Percentiles rank a stretch among this genome's conserved stretches.
phyloP scores from a whole-genome alignment of 2,888 invertebrate genomes.

The Emmelina monodactyla region DNA sequence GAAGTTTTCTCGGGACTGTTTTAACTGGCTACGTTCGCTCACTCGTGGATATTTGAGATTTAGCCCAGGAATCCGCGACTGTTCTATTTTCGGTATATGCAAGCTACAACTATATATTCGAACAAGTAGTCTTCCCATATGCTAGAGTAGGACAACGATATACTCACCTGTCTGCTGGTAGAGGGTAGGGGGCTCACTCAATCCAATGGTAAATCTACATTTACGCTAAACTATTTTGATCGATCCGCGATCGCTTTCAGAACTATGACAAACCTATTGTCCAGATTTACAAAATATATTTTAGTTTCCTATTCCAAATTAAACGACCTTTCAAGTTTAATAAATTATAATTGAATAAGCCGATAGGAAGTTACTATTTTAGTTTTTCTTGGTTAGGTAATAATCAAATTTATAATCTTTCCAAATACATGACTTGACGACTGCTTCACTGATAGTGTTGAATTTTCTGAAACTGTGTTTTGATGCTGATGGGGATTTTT shows the following conservation, averaged over 20 bases:
- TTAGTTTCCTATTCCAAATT: too few species aligned
- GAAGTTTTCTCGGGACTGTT: conserved; percentile 72
- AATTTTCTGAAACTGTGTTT: conserved; percentile 39
- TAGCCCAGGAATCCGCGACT: conserved; percentile 66
- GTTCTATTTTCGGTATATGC: conserved; percentile 61
- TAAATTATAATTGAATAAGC: too few species aligned
- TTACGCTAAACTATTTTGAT: conserved; percentile 63
- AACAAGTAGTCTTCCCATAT: conserved; percentile 20
- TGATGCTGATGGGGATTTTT: conserved; percentile 29
- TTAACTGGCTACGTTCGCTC: conserved; percentile 81
- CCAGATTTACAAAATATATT: too few species aligned
- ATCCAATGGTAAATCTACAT: conserved; percentile 57
- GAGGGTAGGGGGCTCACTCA: conserved; percentile 31
- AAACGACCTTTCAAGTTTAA: too few species aligned
- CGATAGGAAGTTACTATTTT: too few species aligned
- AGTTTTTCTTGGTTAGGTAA: too few species aligned
- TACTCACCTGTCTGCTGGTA: conserved; percentile 27
- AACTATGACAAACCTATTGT: conserved; percentile 1
- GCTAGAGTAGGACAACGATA: conserved; percentile 39
- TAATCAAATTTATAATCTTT: conserved; percentile 42
- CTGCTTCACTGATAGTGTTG: conserved; percentile 46
- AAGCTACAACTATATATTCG: conserved; percentile 37
- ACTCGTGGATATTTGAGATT: conserved; percentile 70
- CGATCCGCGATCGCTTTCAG: conserved; percentile 13
- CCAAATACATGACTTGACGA: conserved; percentile 43